Evolutionary conservation across 2,797 vertebrate genomes (phyloP).

Genomic region (Anas acuta): DNA sequence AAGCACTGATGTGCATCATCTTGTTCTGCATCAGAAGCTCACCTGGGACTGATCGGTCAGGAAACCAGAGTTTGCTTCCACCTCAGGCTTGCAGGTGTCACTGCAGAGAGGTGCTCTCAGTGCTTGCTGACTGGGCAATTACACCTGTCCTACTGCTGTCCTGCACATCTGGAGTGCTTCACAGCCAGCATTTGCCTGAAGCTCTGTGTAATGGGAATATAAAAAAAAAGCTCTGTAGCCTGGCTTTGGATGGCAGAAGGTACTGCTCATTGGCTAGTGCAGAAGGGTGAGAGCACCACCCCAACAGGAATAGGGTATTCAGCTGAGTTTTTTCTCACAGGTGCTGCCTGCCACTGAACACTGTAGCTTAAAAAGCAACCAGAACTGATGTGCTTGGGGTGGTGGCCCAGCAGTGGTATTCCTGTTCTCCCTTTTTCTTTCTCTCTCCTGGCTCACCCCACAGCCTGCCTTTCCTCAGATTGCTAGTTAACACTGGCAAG

Average conservation of each 20-base stretch:
- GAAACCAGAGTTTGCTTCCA: background rate
- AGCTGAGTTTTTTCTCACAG: rapidly evolving
- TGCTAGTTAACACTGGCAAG: background rate
- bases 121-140: background rate
- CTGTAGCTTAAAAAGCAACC: background rate
- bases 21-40: background rate
- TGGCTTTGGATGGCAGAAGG: background rate
- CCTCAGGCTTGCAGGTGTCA: background rate
- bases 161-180: rapidly evolving
- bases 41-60: rapidly evolving
- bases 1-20: background rate
- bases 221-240: background rate
- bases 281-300: background rate
- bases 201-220: background rate
- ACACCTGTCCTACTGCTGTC: background rate
- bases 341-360: background rate
- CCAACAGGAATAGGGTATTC: background rate
- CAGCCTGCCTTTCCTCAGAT: background rate
- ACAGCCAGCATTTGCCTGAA: background rate
- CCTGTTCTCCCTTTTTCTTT: background rate
- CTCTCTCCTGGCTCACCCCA: background rate
- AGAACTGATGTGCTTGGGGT: background rate
- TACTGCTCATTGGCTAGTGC: background rate
- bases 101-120: background rate
- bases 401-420: background rate